A percentile compares a stretch with the other conserved stretches of the same genome.
Evolutionary conservation across 2,888 invertebrate species (phyloP).

Genomic region (Drosophila meridiana): DNA sequence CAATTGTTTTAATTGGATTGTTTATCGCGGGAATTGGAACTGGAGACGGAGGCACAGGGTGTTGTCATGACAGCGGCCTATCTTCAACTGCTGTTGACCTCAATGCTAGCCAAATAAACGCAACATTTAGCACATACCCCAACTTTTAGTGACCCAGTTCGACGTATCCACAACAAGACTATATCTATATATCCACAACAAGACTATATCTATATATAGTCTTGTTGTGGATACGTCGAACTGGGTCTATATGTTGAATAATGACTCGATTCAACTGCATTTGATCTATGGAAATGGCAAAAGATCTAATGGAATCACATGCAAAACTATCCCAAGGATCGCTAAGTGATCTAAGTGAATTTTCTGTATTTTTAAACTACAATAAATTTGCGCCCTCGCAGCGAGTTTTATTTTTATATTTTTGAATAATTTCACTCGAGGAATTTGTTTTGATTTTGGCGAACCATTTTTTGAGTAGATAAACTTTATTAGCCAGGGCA

Average conservation of each 20-base stretch:
- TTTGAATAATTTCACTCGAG: slow-evolving; percentile 28
- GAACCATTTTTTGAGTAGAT: neutral
- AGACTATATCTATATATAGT: too few relatives aligned
- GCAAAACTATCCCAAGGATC: slow-evolving; percentile 43
- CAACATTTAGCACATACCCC: slow-evolving; percentile 62
- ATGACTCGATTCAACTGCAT: neutral
- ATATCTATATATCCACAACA: too few relatives aligned
- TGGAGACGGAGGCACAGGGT: slow-evolving; percentile 2
- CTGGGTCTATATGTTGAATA: slow-evolving; percentile 58
- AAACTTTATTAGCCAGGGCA: slow-evolving; percentile 2
- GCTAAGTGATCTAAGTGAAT: neutral
- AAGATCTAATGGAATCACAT: slow-evolving; percentile 33
- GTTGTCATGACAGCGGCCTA: slow-evolving; percentile 67
- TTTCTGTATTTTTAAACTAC: slow-evolving; percentile 31
- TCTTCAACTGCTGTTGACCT: slow-evolving; percentile 61
- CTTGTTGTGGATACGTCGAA: too few relatives aligned
- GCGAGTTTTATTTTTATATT: slow-evolving; percentile 38
- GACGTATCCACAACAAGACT: slow-evolving; percentile 26
- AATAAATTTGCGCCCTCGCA: slow-evolving; percentile 46
- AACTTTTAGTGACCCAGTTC: slow-evolving; percentile 66
- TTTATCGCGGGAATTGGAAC: slow-evolving; percentile 45
- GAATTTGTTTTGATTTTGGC: slow-evolving; percentile 35
- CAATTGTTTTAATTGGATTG: slow-evolving; percentile 77
- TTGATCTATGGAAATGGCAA: slow-evolving; percentile 29
- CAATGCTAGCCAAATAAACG: slow-evolving; percentile 54